Evolutionary conservation across 2,797 vertebrate species (phyloP).

Genomic region (Florisuga fusca): DNA sequence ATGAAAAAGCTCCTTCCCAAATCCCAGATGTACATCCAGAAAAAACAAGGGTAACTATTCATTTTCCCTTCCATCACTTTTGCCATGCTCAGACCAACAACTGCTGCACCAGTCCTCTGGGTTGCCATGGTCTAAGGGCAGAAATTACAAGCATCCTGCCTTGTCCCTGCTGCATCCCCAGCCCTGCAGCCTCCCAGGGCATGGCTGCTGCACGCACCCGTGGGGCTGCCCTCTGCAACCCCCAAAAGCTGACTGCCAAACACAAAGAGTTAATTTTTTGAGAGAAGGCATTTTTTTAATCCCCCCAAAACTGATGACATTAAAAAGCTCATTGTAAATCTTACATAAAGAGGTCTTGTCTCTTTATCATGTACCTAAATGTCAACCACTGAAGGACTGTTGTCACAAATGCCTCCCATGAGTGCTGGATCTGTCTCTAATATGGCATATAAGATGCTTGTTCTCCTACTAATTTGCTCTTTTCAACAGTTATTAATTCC

Average conservation of each 20-base stretch:
- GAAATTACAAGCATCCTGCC: neutral
- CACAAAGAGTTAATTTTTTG: neutral
- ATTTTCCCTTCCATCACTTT: no score
- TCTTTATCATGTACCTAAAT: constrained; percentile 63
- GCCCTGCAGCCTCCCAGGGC: rapidly evolving
- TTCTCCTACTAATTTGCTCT: constrained; percentile 46
- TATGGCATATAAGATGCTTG: neutral
- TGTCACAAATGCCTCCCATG: constrained; percentile 68
- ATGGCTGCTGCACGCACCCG: rapidly evolving
- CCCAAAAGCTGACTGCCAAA: neutral
- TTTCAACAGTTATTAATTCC: constrained; percentile 62
- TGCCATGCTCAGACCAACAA: no score
- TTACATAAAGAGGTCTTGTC: constrained; percentile 53
- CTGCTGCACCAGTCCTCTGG: neutral
- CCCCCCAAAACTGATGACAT: constrained; percentile 40
- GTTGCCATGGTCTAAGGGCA: rapidly evolving
- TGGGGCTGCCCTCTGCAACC: rapidly evolving
- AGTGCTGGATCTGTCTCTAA: constrained; percentile 48
- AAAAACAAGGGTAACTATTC: no score
- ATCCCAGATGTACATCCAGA: no score
- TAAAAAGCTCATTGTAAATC: constrained; percentile 57
- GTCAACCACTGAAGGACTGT: constrained; percentile 67
- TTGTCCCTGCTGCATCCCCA: neutral
- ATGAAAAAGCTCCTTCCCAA: no score
- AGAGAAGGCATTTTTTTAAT: neutral